These are phyloP conservation scores for Drosophila takahashii DNA, from an alignment of 1,140 invertebrate genomes.

Conservation along the genomic window DNA sequence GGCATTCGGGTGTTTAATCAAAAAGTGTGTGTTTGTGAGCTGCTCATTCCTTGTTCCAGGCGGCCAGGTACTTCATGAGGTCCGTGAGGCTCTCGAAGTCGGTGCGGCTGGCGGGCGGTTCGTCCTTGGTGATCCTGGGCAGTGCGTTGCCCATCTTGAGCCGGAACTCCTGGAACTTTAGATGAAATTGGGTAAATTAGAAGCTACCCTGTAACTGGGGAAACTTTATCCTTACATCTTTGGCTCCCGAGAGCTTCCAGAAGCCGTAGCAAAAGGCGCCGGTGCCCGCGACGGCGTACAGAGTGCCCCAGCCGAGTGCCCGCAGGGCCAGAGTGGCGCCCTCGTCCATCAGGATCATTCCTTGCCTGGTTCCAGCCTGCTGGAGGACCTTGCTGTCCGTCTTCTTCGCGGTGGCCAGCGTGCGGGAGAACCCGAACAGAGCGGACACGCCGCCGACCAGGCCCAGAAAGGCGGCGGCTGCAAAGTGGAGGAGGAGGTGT, in stretches of 20 bases:
- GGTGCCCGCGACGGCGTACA: conserved; percentile 94
- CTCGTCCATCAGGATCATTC: conserved; percentile 89
- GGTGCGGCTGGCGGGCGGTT: conserved; percentile 92
- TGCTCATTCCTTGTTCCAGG: conserved; percentile 85
- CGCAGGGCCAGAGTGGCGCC: conserved; percentile 91
- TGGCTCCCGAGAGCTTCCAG: conserved; percentile 95
- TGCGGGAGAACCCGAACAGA: conserved; percentile 92
- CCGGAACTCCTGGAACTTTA: conserved; percentile 89
- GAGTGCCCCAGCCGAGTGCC: conserved; percentile 94
- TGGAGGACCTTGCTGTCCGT: conserved; percentile 93
- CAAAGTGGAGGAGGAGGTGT: conserved; percentile 19
- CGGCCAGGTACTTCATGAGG: conserved; percentile 90
- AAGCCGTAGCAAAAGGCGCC: conserved; percentile 92
- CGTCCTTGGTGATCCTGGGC: conserved; percentile 91
- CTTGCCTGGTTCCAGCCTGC: conserved; percentile 90
- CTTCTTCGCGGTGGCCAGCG: conserved; percentile 91
- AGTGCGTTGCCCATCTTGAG: conserved; percentile 89
- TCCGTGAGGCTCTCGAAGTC: conserved; percentile 94
- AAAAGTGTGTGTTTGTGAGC: conserved; percentile 13
- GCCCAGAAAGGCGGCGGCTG: conserved; percentile 91
- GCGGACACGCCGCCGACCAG: conserved; percentile 92
- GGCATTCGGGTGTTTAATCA: conserved; percentile 11
- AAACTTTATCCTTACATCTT: conserved; percentile 87
- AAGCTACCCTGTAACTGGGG: too few relatives aligned
- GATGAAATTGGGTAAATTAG: not conserved